Evolutionary conservation across 2,797 vertebrate genomes (phyloP).

Genomic region (Intellagama lesueurii): DNA sequence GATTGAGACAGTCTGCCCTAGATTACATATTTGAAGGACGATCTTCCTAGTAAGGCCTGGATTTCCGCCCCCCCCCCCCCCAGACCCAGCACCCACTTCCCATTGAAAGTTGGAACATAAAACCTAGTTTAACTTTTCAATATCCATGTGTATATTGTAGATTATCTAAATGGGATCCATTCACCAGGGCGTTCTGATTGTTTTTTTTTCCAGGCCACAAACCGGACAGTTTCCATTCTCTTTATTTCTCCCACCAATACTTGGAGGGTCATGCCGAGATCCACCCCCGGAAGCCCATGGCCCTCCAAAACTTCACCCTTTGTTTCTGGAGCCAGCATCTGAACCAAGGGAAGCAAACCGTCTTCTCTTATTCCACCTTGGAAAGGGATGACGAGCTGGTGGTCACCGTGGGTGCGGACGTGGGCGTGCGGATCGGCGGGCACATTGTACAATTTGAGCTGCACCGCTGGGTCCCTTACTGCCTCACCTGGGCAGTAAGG

Average conservation of each 20-base stretch:
- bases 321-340: constrained; percentile 82
- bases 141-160: too few relatives aligned
- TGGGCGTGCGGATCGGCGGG: constrained; percentile 83
- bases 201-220: constrained; percentile 44
- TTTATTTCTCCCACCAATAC: constrained; percentile 81
- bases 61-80: too few relatives aligned
- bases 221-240: constrained; percentile 72
- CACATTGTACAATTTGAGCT: constrained; percentile 82
- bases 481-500: constrained; percentile 77
- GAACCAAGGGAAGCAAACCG: constrained; percentile 68
- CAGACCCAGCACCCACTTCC: not conserved
- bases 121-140: too few relatives aligned
- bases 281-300: constrained; percentile 67
- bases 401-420: constrained; percentile 76
- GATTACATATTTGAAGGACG: too few relatives aligned
- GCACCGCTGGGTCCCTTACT: constrained; percentile 82
- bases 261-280: constrained; percentile 78
- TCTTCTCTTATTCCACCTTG: constrained; percentile 83
- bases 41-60: not conserved
- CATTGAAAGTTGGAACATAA: not conserved
- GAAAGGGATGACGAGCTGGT: constrained; percentile 81
- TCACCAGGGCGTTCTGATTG: not conserved
- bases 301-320: constrained; percentile 80
- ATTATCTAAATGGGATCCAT: too few relatives aligned
- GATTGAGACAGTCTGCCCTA: too few relatives aligned